phyloP scores from a whole-genome alignment of 2,797 vertebrate species.

The Spea hammondii region DNA sequence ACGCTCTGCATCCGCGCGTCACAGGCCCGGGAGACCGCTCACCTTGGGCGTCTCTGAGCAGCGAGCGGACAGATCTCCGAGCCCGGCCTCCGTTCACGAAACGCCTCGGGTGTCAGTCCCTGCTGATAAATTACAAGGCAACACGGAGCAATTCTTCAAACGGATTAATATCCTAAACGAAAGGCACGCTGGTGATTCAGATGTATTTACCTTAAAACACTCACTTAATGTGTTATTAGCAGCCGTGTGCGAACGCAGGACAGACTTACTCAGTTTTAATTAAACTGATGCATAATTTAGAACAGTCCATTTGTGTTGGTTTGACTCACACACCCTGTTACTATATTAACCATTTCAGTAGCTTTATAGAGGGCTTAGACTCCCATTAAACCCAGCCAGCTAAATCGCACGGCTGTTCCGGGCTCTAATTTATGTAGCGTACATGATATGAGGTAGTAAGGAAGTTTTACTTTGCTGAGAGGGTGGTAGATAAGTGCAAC shows the following conservation, averaged over 20 bases:
- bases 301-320: slow-evolving; percentile 25
- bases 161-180: slow-evolving; percentile 41
- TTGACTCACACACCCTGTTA: slow-evolving; percentile 14
- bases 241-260: slow-evolving; percentile 11
- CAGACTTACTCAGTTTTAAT: slow-evolving; percentile 36
- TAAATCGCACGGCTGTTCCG: too few species aligned
- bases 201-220: slow-evolving; percentile 45
- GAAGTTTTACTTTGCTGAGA: too few species aligned
- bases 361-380: neutral
- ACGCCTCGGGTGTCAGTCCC: neutral
- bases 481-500: too few species aligned
- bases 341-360: neutral
- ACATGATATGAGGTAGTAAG: too few species aligned
- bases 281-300: slow-evolving; percentile 42
- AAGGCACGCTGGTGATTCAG: slow-evolving; percentile 39
- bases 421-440: too few species aligned
- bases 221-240: slow-evolving; percentile 35
- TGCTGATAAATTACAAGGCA: slow-evolving; percentile 21
- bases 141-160: slow-evolving; percentile 26
- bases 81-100: slow-evolving; percentile 32
- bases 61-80: neutral
- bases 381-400: neutral
- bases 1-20: slow-evolving; percentile 11
- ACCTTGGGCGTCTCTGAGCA: slow-evolving; percentile 21
- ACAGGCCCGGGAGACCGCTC: slow-evolving; percentile 10